Evolutionary conservation across 2,113 vertebrate species (phyloP).

Genomic region (Engraulis encrasicolus): DNA sequence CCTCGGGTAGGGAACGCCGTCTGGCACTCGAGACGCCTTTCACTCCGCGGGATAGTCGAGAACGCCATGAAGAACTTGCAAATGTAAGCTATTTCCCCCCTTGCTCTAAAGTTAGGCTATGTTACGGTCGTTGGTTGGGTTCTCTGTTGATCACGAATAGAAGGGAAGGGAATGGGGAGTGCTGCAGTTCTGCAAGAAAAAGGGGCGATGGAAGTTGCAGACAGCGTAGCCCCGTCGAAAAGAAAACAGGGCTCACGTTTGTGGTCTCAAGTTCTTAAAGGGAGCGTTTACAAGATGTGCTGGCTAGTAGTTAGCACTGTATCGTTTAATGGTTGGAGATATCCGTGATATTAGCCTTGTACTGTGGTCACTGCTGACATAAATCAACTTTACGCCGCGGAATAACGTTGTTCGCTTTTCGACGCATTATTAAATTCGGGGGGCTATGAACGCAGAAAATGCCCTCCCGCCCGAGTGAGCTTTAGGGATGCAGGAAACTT

Average conservation of each 20-base stretch:
- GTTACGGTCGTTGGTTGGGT: neutral
- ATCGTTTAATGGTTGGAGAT: neutral
- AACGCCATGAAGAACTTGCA: constrained; percentile 20
- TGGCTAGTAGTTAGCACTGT: neutral
- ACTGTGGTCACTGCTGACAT: neutral
- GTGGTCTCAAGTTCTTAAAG: constrained; percentile 46
- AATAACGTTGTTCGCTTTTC: constrained; percentile 6
- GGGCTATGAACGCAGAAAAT: constrained; percentile 13
- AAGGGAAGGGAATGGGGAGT: constrained; percentile 4
- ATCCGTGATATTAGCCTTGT: neutral
- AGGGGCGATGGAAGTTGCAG: constrained; percentile 39
- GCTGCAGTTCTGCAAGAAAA: constrained; percentile 41
- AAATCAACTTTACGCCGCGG: neutral
- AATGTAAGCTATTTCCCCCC: constrained; percentile 41
- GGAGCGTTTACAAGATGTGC: constrained; percentile 25
- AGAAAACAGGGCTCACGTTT: constrained; percentile 38
- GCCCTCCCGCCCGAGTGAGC: neutral
- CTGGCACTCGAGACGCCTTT: constrained; percentile 40
- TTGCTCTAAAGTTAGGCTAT: constrained; percentile 21
- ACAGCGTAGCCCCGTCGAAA: constrained; percentile 33
- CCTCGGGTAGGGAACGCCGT: constrained; percentile 33
- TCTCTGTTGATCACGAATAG: neutral
- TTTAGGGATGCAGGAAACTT: constrained; percentile 15
- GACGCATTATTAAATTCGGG: constrained; percentile 1
- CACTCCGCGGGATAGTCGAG: constrained; percentile 18